Conservation (phyloP, 2,797 vertebrate species). For the Eulemur rubriventer region DNA sequence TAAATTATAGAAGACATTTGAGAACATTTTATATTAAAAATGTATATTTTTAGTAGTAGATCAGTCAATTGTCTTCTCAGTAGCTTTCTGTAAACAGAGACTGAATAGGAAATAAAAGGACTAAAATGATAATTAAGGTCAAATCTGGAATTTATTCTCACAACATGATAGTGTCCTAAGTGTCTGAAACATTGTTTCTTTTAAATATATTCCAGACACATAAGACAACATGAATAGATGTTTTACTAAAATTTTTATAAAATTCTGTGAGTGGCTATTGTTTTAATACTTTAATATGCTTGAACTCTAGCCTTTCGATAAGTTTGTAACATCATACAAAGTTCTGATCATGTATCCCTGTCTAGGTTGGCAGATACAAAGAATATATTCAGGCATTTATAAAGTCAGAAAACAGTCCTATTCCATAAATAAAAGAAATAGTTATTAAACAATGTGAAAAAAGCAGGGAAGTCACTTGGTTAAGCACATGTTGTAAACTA, state of each 20-base stretch:
- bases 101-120: background rate
- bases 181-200: background rate
- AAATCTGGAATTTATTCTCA: conserved; percentile 16
- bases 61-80: background rate
- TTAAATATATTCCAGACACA: background rate
- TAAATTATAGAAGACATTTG: background rate
- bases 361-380: background rate
- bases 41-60: background rate
- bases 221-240: background rate
- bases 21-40: background rate
- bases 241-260: conserved; percentile 6
- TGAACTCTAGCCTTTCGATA: background rate
- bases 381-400: background rate
- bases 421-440: background rate
- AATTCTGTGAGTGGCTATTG: background rate
- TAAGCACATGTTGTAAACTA: background rate
- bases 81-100: background rate
- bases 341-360: background rate
- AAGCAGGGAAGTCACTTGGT: background rate
- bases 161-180: background rate
- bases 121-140: background rate
- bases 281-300: background rate
- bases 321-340: background rate
- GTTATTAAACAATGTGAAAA: background rate
- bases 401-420: background rate